Conservation (phyloP, 2,888 invertebrate species). For the Aplocera efformata region DNA sequence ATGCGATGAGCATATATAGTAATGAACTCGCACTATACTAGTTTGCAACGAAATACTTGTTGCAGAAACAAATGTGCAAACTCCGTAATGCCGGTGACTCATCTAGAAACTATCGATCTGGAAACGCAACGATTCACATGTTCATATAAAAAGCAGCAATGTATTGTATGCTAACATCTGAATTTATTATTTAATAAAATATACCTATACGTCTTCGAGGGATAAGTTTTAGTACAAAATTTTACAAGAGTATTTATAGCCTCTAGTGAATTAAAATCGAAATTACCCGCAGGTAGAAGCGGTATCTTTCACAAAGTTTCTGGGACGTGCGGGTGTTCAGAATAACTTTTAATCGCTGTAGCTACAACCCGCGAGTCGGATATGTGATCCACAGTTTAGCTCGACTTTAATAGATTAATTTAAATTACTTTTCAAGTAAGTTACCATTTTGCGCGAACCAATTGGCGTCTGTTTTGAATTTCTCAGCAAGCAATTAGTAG, state of each 20-base stretch:
- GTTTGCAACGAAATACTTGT: too few relatives aligned
- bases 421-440: conserved; percentile 3
- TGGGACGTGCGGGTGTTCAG: conserved; percentile 16
- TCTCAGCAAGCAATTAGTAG: too few relatives aligned
- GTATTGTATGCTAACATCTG: too few relatives aligned
- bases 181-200: too few relatives aligned
- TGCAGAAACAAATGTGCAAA: too few relatives aligned
- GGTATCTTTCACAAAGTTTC: conserved; percentile 42
- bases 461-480: background rate
- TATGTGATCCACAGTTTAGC: conserved; percentile 31
- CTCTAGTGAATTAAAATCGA: conserved; percentile 17
- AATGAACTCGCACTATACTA: too few relatives aligned
- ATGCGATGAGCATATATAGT: too few relatives aligned
- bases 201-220: background rate
- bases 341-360: conserved; percentile 46
- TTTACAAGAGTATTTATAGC: conserved; percentile 4
- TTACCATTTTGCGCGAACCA: conserved; percentile 1
- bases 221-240: background rate
- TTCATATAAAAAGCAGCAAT: too few relatives aligned
- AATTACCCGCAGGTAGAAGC: conserved; percentile 26
- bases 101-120: too few relatives aligned
- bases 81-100: too few relatives aligned
- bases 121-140: too few relatives aligned
- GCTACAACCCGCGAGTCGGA: conserved; percentile 30
- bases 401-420: conserved; percentile 22